Evolutionary conservation across 2,797 vertebrate genomes (phyloP), one percentile per base, ranked within the genome.

Genomic region (Lindbergichthys nudifrons): DNA sequence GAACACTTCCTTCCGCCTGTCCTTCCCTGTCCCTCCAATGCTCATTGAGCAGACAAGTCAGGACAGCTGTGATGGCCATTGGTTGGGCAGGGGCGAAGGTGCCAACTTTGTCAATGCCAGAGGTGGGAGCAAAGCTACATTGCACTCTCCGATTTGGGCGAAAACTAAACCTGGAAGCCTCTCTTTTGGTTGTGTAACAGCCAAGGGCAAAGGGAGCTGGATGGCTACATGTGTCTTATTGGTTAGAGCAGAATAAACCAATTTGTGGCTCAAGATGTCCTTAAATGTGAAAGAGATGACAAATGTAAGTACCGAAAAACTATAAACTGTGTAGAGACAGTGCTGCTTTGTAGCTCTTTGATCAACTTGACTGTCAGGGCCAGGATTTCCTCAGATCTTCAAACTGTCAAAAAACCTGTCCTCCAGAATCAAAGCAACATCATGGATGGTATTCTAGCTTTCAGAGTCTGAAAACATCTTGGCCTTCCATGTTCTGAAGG

Each of bases 1-100:
- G 88, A 87, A 82, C 87, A 87, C 83, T 91, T 92, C 91, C 88
- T 89, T 92, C 91, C 86, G 61, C 80, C 70, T 87, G 89, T 90
- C 88, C 89, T 86, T 87, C 75, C 78, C 74, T 81, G 87, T 91
- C 85, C 83, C 77, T 84, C 83, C 78, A n/a, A 65, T 62, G 82
- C 84, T 92, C 85, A 76, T 48, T 89, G 89, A 91, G 86, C 87
- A 81, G 87, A 94, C 88, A 53, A 75, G 81, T 61, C 69, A 23
- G 84, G 91, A 89, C 89, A 91, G 88, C 77, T 82, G 85, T 85
- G 83, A 86, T 65, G 79, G 79, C 77, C 77, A 58, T 80, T 66
- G 84, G 85, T 73, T 70, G 79, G 79, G 70, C 73, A 65, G n/a
- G 82, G 82, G 79, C 83, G 87, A 82, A 89, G 81, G 84, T 88